Percentiles rank a stretch among this genome's conserved stretches.
These are phyloP conservation scores for Plodia interpunctella DNA, from an alignment of 1,140 invertebrate genomes.

Conservation along the genomic window DNA sequence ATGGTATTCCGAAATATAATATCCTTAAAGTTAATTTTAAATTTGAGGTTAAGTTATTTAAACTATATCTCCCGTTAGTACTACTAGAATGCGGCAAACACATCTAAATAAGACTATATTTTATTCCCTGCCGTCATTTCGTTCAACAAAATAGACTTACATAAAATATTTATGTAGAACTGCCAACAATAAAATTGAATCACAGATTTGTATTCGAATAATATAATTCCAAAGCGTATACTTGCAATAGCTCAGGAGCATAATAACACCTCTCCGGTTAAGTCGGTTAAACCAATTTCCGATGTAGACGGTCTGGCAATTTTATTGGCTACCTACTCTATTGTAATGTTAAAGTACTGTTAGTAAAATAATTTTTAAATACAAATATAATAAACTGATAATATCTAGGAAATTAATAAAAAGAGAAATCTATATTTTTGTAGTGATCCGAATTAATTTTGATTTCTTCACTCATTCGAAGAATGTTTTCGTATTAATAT, in stretches of 20 bases:
- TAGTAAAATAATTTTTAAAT: neutral
- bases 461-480: too few relatives aligned
- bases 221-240: neutral
- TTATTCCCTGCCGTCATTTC: neutral
- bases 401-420: too few relatives aligned
- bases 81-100: too few relatives aligned
- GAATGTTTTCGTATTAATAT: too few relatives aligned
- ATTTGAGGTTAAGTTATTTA: too few relatives aligned
- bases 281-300: slow-evolving; percentile 6
- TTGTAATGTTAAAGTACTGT: neutral
- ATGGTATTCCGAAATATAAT: too few relatives aligned
- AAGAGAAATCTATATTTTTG: too few relatives aligned
- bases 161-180: neutral
- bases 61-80: too few relatives aligned
- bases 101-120: neutral
- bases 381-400: neutral
- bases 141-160: neutral
- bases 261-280: neutral
- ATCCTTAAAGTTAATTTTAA: too few relatives aligned
- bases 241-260: slow-evolving; percentile 1
- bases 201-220: neutral
- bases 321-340: neutral
- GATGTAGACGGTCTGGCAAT: neutral
- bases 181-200: slow-evolving; percentile 7
- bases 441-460: too few relatives aligned